These are phyloP conservation scores for Calonectris borealis DNA, from an alignment of 2,113 vertebrate genomes.

Conservation along the genomic window DNA sequence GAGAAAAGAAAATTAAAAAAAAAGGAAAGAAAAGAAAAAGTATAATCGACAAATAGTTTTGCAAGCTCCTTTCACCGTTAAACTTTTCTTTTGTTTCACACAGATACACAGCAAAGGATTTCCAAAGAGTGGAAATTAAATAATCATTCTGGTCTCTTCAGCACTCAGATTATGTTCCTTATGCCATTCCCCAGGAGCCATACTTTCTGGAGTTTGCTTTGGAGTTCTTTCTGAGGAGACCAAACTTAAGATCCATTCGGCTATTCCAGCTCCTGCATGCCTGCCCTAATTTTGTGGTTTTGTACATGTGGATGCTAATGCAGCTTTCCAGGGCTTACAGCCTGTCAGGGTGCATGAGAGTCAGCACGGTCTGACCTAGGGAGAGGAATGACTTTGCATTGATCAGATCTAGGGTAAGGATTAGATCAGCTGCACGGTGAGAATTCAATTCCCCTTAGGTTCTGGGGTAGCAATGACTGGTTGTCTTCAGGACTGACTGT, in stretches of 20 bases:
- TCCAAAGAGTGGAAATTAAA: not conserved
- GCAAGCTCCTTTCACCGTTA: not conserved
- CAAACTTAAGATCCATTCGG: not conserved
- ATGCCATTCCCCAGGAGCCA: not conserved
- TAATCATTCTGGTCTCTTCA: not conserved
- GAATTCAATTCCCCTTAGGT: not conserved
- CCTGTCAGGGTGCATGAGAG: not conserved
- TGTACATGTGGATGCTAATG: not conserved
- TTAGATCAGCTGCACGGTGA: not conserved
- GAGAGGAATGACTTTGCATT: slow-evolving; percentile 7
- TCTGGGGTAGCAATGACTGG: not conserved
- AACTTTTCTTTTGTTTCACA: not conserved
- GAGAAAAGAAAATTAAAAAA: no score
- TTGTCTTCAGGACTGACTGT: slow-evolving; percentile 12
- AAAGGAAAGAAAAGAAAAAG: not conserved
- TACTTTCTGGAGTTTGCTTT: not conserved
- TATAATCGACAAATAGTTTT: not conserved
- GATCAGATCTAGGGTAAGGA: not conserved
- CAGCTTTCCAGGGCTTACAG: not conserved
- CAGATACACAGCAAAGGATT: not conserved
- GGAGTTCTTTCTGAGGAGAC: not conserved
- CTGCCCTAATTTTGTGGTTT: slow-evolving; percentile 35
- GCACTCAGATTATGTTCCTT: not conserved
- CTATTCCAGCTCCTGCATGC: not conserved
- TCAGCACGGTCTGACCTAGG: not conserved